Percentiles rank a stretch among this genome's conserved stretches.
These are phyloP conservation scores for Electrophaes corylata DNA, from an alignment of 2,888 invertebrate genomes.

Conservation along the genomic window DNA sequence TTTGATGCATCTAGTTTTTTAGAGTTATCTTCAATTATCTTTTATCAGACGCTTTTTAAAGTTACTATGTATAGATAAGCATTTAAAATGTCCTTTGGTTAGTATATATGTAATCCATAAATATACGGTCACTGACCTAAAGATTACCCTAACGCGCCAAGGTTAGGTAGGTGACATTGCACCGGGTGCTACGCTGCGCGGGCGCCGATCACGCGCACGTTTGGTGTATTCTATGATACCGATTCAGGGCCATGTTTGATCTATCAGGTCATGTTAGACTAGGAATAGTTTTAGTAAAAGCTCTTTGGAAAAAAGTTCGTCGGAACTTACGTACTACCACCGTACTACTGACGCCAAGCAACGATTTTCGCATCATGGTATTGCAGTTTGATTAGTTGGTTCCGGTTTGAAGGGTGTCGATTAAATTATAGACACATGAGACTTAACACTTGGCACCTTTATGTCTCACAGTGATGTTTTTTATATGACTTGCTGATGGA, in stretches of 20 bases:
- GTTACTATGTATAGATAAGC: not conserved
- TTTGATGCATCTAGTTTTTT: not conserved
- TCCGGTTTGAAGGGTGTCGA: no score
- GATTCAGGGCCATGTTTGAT: slow-evolving; percentile 12
- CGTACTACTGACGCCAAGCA: no score
- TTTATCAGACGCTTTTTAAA: not conserved
- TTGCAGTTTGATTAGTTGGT: no score
- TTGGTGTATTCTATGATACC: not conserved
- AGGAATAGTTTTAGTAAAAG: no score
- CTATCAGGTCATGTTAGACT: no score
- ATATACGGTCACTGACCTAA: slow-evolving; percentile 59
- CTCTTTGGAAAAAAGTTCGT: no score
- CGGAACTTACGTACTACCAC: no score
- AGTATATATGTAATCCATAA: slow-evolving; percentile 46
- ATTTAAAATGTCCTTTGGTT: slow-evolving; percentile 2
- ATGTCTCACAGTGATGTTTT: no score
- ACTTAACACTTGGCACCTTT: no score
- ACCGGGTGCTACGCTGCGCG: slow-evolving; percentile 55
- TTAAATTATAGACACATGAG: no score
- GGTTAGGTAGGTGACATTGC: slow-evolving; percentile 72
- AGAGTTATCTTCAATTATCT: not conserved
- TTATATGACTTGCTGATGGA: no score
- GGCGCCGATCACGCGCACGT: slow-evolving; percentile 46
- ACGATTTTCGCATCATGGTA: no score
- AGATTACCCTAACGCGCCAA: slow-evolving; percentile 61